Conservation (phyloP, 35 echinoderm and acorn worm species). For the Nesometra sesokonis region DNA sequence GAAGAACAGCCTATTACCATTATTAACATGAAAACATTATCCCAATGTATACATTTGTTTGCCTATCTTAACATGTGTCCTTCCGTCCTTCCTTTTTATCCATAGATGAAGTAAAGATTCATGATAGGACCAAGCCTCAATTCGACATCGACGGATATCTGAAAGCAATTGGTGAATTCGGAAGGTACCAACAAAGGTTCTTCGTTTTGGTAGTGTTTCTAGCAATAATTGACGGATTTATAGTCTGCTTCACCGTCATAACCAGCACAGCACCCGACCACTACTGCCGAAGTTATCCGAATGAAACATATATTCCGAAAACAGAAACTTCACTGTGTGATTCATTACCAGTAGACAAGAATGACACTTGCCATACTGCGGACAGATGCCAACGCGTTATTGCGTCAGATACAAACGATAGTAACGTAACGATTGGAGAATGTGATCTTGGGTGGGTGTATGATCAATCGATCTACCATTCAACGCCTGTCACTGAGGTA, state of each 20-base stretch:
- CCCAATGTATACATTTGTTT: too few relatives aligned
- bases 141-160: background rate
- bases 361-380: background rate
- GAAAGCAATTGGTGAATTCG: background rate
- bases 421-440: background rate
- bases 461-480: background rate
- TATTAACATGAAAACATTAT: too few relatives aligned
- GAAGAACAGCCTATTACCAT: too few relatives aligned
- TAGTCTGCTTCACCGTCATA: background rate
- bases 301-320: background rate
- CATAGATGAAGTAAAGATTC: background rate
- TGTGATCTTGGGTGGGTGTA: background rate
- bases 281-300: background rate
- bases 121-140: background rate
- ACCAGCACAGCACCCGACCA: background rate
- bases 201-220: background rate
- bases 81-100: background rate
- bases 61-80: too few relatives aligned
- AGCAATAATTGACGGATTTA: background rate
- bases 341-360: background rate
- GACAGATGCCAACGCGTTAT: background rate
- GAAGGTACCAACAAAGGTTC: background rate
- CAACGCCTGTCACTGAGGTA: background rate
- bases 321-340: background rate
- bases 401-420: background rate